Base-by-base conservation (phyloP, 2,888 invertebrate species). In the Megastigmus dorsalis region DNA sequence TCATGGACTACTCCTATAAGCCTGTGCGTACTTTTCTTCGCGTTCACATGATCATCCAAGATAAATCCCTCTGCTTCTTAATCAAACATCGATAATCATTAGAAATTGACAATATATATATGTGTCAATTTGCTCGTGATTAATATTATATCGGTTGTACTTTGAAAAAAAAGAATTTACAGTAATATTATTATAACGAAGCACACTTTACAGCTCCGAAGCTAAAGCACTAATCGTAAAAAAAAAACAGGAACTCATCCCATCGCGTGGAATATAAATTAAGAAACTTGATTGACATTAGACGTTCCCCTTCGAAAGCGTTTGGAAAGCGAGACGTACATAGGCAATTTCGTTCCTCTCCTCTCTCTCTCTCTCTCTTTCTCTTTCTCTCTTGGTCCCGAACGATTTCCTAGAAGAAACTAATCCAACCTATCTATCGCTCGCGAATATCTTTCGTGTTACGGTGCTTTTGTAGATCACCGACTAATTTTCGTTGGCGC, bases 291-390 rank as follows among this genome's bases (percentile, higher is more conserved):
- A 68, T 59, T 68, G 68, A 59, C 59, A 50, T 30, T 23, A 5
- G 18, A 18, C 10, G 7, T 20, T 28, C 28, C 23, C 48, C 10
- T 41, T 26, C 45, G 36, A 26, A 36, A 36, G 20, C 23, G 18
- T 59, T 68, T 50, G 68, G 59, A 59, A 68, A 68, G 68, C 48
- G 50, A n/a, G 20, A n/a, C n/a, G n/a, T n/a, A n/a, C n/a, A n/a
- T n/a, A 55, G 23, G 9, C 43, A 30, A 66, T 54, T 48, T 41
- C 15, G 23, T 9, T 15, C 18, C 33, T 9, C 15, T 28, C 15
- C 30, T 10, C 15, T 20, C 3, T 63, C n/a, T 28, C 50, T 6
- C 15, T n/a, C n/a, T 54, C 33, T 41, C 15, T 13, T 9, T 15
- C 18, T 23, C 4, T 10, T 28, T 26, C 30, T 10, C 15, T 20